Evolutionary conservation across 2,797 vertebrate species (phyloP).

Genomic region (Philypnodon macrostomus): DNA sequence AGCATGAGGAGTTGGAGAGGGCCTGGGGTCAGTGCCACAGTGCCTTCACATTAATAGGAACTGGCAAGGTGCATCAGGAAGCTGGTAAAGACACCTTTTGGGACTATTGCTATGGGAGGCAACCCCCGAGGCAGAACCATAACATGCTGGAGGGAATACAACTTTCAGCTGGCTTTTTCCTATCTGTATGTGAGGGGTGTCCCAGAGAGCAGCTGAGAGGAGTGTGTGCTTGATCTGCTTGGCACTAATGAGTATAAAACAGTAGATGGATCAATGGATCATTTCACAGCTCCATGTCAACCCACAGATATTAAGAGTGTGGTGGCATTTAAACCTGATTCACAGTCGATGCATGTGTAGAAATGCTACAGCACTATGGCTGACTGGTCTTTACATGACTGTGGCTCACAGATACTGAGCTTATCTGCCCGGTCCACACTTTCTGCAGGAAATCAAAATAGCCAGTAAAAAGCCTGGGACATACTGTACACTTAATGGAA

Average conservation of each 20-base stretch:
- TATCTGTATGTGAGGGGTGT: conserved; percentile 15
- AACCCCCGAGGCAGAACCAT: conserved; percentile 29
- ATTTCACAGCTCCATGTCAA: conserved; percentile 13
- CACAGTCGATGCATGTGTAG: conserved; percentile 4
- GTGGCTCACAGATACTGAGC: conserved; percentile 35
- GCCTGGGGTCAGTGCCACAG: conserved; percentile 22
- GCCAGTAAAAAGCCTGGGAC: conserved; percentile 23
- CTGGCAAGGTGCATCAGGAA: conserved; percentile 35
- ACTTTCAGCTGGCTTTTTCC: conserved; percentile 35
- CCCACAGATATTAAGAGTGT: conserved; percentile 9
- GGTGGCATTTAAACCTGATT: conserved; percentile 9
- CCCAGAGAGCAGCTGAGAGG: conserved; percentile 15
- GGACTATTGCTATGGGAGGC: conserved; percentile 33
- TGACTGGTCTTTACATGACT: conserved; percentile 35
- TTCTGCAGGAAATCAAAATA: conserved; percentile 29
- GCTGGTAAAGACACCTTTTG: conserved; percentile 34
- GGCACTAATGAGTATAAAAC: conserved; percentile 36
- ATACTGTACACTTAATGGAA: conserved; percentile 12
- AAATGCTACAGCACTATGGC: conserved; percentile 16
- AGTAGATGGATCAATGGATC: conserved; percentile 20
- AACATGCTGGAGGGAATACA: conserved; percentile 27
- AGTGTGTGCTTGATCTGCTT: conserved; percentile 15
- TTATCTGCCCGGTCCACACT: conserved; percentile 53
- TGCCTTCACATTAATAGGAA: conserved; percentile 34
- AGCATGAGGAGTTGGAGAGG: conserved; percentile 25